Percentiles rank a stretch among this genome's conserved stretches.
Evolutionary conservation across 1,140 invertebrate genomes (phyloP).

Genomic region (Saxidomus purpurata): DNA sequence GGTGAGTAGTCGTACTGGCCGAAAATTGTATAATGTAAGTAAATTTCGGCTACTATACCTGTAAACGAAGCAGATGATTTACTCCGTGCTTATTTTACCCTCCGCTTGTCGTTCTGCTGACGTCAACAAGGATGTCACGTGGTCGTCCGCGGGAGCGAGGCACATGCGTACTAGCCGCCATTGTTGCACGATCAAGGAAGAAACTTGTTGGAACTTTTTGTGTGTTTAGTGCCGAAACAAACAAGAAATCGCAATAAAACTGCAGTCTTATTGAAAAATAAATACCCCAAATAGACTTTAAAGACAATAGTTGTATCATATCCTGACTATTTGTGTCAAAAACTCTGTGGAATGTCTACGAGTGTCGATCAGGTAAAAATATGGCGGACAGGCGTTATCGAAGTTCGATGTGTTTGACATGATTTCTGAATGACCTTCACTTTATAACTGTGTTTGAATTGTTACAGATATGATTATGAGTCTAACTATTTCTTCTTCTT

Average conservation of each 20-base stretch:
- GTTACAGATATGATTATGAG: too few species aligned
- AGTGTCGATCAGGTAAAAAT: slow-evolving; percentile 84
- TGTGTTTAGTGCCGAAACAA: slow-evolving; percentile 52
- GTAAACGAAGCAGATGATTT: too few species aligned
- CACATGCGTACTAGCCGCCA: slow-evolving; percentile 83
- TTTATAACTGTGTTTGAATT: background rate
- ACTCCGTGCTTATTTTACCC: slow-evolving; percentile 8
- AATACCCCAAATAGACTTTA: slow-evolving; percentile 67
- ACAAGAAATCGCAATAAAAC: slow-evolving; percentile 36
- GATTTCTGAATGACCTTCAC: slow-evolving; percentile 28
- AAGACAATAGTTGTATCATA: slow-evolving; percentile 73
- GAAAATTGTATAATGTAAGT: too few species aligned
- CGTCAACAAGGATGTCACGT: slow-evolving; percentile 78
- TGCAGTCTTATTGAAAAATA: slow-evolving; percentile 41
- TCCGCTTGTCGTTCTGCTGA: slow-evolving; percentile 56
- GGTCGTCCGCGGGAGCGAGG: slow-evolving; percentile 80
- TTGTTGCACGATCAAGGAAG: slow-evolving; percentile 73
- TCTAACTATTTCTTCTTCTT: slow-evolving; percentile 75
- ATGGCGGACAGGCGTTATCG: slow-evolving; percentile 71
- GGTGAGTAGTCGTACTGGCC: too few species aligned
- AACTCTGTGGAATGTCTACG: slow-evolving; percentile 84
- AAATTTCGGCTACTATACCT: too few species aligned
- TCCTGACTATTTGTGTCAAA: slow-evolving; percentile 62
- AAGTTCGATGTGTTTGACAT: slow-evolving; percentile 50
- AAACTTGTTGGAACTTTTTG: slow-evolving; percentile 67